phyloP scores from a whole-genome alignment of 2,797 vertebrate genomes.

The Naso thynnoides region DNA sequence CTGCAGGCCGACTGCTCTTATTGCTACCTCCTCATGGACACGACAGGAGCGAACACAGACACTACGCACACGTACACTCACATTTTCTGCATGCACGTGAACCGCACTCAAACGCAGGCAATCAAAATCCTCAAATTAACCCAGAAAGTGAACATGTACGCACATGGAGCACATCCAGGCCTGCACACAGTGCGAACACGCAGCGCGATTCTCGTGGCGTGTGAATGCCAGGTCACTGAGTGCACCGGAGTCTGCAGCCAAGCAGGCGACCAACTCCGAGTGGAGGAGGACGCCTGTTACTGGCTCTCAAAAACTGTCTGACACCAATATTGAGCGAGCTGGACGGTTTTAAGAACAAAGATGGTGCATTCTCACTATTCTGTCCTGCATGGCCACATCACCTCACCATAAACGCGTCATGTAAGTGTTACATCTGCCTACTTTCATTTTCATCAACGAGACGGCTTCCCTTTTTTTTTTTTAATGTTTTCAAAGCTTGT shows the following conservation, averaged over 20 bases:
- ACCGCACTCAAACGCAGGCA: background rate
- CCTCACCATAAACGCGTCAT: conserved; percentile 4
- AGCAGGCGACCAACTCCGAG: conserved; percentile 26
- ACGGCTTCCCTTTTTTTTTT: background rate
- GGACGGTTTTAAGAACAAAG: conserved; percentile 8
- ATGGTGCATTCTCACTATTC: conserved; percentile 7
- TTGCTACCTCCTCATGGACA: conserved; percentile 65
- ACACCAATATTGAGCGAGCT: conserved; percentile 23
- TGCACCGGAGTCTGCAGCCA: conserved; percentile 29
- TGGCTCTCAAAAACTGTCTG: conserved; percentile 16
- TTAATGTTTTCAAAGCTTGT: conserved; percentile 45
- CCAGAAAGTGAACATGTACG: conserved; percentile 1
- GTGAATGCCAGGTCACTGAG: conserved; percentile 34
- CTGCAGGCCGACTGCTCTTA: conserved; percentile 69
- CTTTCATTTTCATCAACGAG: background rate
- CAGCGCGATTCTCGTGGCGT: too few relatives aligned
- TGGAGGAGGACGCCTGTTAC: conserved; percentile 34
- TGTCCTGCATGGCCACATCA: background rate
- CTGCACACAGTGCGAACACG: conserved; percentile 6
- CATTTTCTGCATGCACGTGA: background rate
- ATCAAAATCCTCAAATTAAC: conserved; percentile 12
- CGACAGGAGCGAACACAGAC: conserved; percentile 46
- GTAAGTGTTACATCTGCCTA: conserved; percentile 4
- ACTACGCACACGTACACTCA: conserved; percentile 21
- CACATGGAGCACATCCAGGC: background rate